These are phyloP conservation scores for Luehdorfia chinensis DNA, from an alignment of 1,140 invertebrate species.

Conservation along the genomic window DNA sequence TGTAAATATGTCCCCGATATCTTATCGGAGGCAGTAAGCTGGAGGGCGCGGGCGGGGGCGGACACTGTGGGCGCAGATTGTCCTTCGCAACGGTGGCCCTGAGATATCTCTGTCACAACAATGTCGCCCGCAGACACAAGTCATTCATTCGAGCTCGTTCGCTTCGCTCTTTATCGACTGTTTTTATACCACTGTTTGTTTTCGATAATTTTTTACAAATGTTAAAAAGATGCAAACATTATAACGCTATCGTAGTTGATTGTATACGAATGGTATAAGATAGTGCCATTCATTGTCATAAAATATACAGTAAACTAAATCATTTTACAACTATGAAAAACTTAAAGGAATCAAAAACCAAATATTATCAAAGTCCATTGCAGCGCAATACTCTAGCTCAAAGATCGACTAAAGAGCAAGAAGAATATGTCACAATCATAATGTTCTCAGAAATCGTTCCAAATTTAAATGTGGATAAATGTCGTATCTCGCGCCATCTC, in stretches of 20 bases:
- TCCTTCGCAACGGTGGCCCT: slow-evolving; percentile 54
- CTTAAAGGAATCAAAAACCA: too few relatives aligned
- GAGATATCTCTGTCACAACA: slow-evolving; percentile 52
- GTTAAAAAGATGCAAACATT: background rate
- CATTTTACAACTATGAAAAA: too few relatives aligned
- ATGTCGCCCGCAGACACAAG: slow-evolving; percentile 29
- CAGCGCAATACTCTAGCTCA: slow-evolving; percentile 7
- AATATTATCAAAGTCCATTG: slow-evolving; percentile 1
- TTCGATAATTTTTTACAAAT: background rate
- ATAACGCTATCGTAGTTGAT: background rate
- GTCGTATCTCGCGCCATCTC: slow-evolving; percentile 63
- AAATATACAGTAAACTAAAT: too few relatives aligned
- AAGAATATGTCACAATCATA: slow-evolving; percentile 63
- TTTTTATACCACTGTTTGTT: slow-evolving; percentile 2
- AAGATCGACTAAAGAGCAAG: slow-evolving; percentile 24
- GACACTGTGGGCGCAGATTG: slow-evolving; percentile 88
- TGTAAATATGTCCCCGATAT: slow-evolving; percentile 22
- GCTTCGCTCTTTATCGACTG: background rate
- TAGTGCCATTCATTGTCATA: too few relatives aligned
- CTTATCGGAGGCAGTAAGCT: slow-evolving; percentile 31
- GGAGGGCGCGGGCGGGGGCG: slow-evolving; percentile 55
- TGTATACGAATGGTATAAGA: too few relatives aligned
- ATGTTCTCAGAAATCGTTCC: slow-evolving; percentile 62
- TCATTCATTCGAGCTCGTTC: slow-evolving; percentile 17
- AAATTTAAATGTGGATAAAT: slow-evolving; percentile 67